Base-by-base conservation (phyloP, 2,797 vertebrate genomes). In the Oryzias sinensis region DNA sequence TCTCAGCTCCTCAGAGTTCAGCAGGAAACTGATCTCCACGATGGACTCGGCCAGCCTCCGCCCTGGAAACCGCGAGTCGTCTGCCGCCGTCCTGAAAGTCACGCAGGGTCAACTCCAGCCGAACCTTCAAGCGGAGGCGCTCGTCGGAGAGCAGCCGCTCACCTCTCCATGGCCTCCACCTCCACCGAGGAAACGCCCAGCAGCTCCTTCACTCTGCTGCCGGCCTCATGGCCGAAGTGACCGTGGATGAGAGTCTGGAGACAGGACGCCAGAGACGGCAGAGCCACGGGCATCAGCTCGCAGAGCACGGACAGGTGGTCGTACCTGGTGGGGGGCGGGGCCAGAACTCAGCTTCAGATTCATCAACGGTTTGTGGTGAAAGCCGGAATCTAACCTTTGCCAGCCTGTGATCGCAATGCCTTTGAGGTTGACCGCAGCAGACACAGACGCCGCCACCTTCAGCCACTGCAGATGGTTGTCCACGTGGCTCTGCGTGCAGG, bases 341-440 rank as follows among this genome's bases (percentile, higher is more conserved):
- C 24, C 16, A 5, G 7, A 49, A 0, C 53, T 20, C 41, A 43
- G 25, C 22, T 18, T 45, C 17, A 14, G 4, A 20, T 5, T 48
- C 14, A 33, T 0, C 1, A 4, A 27, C 29, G 4, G 14, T 11
- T 1, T 25, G 13, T 3, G n/a, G 1, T 16, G 13, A 13, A 43
- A 1, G 20, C 22, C 4, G 17, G 1, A 15, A 45, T 27, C 48
- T 51, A 56, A 98, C 96, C 96, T 95, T 76, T 99, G 97, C 97
- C 97, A 99, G 78, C 97, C 97, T 0, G 97, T 98, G 65, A 99
- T 81, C 0, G 92, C 84, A 4, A 99, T 95, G 48, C 97, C 97
- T 81, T 87, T 90, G 1, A 99, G 83, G 0, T 87, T 85, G 0
- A 82, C 14, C 0, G 67, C 80, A 0, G 80, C 47, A 22, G 91